A percentile compares a stretch with the other conserved stretches of the same genome.
phyloP scores from a whole-genome alignment of 2,797 vertebrate species.

The Myotis pilosus region DNA sequence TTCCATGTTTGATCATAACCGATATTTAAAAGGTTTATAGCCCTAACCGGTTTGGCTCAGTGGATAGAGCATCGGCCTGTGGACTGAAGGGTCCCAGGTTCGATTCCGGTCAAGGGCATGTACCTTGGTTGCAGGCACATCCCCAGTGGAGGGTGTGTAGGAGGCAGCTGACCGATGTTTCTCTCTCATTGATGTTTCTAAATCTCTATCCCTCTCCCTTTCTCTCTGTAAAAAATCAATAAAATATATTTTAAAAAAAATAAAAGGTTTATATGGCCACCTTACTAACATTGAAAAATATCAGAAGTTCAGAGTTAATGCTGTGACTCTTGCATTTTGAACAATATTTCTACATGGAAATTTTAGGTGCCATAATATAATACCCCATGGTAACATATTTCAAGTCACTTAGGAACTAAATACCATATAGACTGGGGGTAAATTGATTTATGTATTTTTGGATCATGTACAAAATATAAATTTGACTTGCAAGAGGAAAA shows the following conservation, averaged over 20 bases:
- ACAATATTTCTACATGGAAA: background rate
- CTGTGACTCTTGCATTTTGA: background rate
- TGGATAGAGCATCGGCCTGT: no score
- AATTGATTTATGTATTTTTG: background rate
- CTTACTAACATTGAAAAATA: background rate
- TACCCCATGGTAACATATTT: background rate
- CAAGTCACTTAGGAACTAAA: background rate
- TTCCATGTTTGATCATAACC: background rate
- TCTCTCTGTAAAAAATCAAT: no score
- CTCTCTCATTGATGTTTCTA: no score
- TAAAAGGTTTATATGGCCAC: background rate
- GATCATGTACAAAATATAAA: slow-evolving; percentile 1
- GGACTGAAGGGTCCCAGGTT: no score
- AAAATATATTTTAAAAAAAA: no score
- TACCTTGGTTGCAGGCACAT: no score
- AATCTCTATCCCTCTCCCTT: no score
- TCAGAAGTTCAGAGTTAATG: background rate
- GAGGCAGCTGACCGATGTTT: no score
- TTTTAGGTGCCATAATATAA: background rate
- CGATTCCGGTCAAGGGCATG: no score
- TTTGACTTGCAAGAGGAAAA: background rate
- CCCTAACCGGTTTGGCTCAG: no score
- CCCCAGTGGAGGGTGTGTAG: no score
- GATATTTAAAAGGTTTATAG: background rate
- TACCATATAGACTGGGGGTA: background rate